Conservation (phyloP, 2,113 vertebrate species). For the Cervus canadensis region DNA sequence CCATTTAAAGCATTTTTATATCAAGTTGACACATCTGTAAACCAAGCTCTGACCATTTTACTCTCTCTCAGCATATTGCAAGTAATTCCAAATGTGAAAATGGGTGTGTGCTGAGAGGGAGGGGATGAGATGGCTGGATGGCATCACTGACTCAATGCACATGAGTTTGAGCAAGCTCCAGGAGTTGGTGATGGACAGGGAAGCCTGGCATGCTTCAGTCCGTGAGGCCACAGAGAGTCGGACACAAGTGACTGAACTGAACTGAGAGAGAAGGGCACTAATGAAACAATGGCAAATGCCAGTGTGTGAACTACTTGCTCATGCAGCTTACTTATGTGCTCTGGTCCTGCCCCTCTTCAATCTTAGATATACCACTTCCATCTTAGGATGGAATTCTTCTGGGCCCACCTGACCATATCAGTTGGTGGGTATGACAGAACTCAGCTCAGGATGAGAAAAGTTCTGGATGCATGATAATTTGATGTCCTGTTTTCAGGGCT, state of each 20-base stretch:
- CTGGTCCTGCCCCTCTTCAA: background rate
- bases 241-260: too few relatives aligned
- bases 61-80: background rate
- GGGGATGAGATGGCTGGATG: too few relatives aligned
- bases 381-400: background rate
- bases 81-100: background rate
- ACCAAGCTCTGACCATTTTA: background rate
- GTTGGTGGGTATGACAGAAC: background rate
- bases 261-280: background rate
- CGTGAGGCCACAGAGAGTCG: too few relatives aligned
- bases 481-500: background rate
- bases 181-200: too few relatives aligned
- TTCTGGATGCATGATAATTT: background rate
- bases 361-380: background rate
- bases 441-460: background rate
- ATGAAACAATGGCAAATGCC: background rate
- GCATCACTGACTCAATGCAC: too few relatives aligned
- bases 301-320: background rate
- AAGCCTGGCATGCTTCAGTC: too few relatives aligned
- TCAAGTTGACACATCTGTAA: background rate
- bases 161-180: too few relatives aligned
- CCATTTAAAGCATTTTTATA: background rate
- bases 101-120: background rate
- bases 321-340: background rate
- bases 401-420: background rate